Base-by-base conservation (phyloP, 2,888 invertebrate species). In the Drosophila trichaetosa region DNA sequence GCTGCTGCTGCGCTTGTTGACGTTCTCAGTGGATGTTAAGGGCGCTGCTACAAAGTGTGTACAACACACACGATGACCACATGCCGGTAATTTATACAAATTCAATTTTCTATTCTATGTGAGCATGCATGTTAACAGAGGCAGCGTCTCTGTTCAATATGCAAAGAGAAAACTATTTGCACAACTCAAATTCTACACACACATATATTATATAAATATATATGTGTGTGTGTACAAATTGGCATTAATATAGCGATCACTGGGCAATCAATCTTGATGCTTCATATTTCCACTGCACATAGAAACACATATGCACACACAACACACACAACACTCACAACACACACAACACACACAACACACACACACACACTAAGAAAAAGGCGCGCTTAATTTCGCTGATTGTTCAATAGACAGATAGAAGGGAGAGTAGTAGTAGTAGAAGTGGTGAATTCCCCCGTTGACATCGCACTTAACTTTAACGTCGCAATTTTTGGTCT, bases 11-110 rank as follows among this genome's bases (percentile, higher is more conserved):
- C 24, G n/a, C 18, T 38, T 46, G 16, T 38, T 13, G 10, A 40
- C 53, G 53, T 53, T 69, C 24, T 61, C 66, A 51, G 51, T 62
- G 61, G 34, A 33, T 46, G 58, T 31, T 49, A 60, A 73, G 82
- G 69, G 63, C 51, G 62, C 59, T 48, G 56, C 53, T 51, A 46
- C 21, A 46, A 16, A 46, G 49, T 51, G 65, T 60, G 31, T 49
- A 60, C 42, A 38, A 49, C 46, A 58, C 48, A 49, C 34, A 40
- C 58, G 75, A 78, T 86, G 87, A 83, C 76, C 74, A 81, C 82
- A 89, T 74, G 68, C 87, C 85, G 87, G 87, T 73, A 79, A 71
- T 84, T 82, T 76, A 76, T 82, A 69, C 76, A 52, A 27, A 76
- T 67, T 74, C 74, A 74, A 57, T 61, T 68, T 60, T 74, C 34